Evolutionary conservation across 2,113 vertebrate species (phyloP), one percentile per base, ranked within the genome.

Genomic region (Carassius auratus): DNA sequence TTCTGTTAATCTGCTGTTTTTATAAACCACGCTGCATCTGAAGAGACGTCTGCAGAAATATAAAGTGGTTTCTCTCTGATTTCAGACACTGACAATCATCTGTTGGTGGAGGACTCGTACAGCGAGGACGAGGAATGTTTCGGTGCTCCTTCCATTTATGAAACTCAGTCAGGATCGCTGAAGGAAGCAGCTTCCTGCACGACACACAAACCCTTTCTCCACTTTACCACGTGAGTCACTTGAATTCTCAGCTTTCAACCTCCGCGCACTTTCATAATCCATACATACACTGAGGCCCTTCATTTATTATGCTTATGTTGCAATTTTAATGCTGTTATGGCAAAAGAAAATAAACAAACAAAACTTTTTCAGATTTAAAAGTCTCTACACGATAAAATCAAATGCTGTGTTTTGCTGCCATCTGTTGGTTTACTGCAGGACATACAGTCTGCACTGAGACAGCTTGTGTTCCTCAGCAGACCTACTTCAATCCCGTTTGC

Each of bases 211-310:
- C 94, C 97, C 92, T 97, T 98, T 90, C 97, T 99, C 89, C 96
- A 98, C 94, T 98, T 97, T 95, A 97, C 96, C 89, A 96, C 89
- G 98, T 99, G 91, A 97, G 98, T 95, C 17, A 69, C 3, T 38
- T 62, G 5, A 17, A 57, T 36, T 19, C 52, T 23, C 48, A 0
- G 17, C 6, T 71, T 21, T 78, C 14, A 57, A 26, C 8, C 42
- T 57, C 48, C 42, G 68, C 36, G 21, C 68, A 9, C 30, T 42
- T 71, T 38, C 36, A 36, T 66, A 66, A 7, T 68, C 26, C 8
- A 4, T 33, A 17, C 26, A 15, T 33, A 17, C 26, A 15, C 13
- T 1, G 5, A 33, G 30, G 15, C 66, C 66, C 66, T 69, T 69
- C 1, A 3, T 71, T 71, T 12, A 12, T 71, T 21, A 71, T 21